These are phyloP conservation scores for Psittacula derbiana DNA, from an alignment of 2,797 vertebrate species.

Conservation along the genomic window DNA sequence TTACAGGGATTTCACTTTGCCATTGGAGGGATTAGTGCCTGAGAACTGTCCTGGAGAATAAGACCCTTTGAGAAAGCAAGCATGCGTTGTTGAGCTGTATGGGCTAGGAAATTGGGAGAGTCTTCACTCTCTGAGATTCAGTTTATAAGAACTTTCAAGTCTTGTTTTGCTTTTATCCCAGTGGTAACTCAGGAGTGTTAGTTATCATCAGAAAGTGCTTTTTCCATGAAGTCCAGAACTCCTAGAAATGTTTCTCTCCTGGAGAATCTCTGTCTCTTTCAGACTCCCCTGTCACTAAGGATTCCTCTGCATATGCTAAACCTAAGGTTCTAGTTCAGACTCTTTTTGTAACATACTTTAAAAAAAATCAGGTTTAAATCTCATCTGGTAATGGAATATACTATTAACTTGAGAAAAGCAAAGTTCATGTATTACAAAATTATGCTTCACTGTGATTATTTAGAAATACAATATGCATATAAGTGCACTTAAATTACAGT, in stretches of 20 bases:
- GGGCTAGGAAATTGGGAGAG: neutral
- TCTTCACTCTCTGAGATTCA: neutral
- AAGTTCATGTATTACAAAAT: neutral
- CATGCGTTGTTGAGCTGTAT: neutral
- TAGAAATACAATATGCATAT: slow-evolving; percentile 26
- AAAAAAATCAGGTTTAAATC: neutral
- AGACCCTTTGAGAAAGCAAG: neutral
- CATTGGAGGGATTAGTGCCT: neutral
- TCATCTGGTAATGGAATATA: neutral
- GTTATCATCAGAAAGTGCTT: neutral
- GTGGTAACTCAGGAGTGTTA: neutral
- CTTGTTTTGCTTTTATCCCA: neutral
- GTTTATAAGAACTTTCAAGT: neutral
- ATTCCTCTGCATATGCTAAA: neutral
- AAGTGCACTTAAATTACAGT: slow-evolving; percentile 8
- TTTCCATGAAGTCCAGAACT: neutral
- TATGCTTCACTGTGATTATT: neutral
- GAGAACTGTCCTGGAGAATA: neutral
- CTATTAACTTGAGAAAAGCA: slow-evolving; percentile 5
- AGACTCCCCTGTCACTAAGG: neutral
- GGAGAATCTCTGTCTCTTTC: neutral
- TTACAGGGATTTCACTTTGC: neutral
- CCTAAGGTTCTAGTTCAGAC: neutral
- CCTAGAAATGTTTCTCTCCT: neutral
- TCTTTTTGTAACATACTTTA: neutral